These are phyloP conservation scores for Zoanthus gigantus DNA, from an alignment of 92 coral and sea anemone genomes.

Conservation along the genomic window DNA sequence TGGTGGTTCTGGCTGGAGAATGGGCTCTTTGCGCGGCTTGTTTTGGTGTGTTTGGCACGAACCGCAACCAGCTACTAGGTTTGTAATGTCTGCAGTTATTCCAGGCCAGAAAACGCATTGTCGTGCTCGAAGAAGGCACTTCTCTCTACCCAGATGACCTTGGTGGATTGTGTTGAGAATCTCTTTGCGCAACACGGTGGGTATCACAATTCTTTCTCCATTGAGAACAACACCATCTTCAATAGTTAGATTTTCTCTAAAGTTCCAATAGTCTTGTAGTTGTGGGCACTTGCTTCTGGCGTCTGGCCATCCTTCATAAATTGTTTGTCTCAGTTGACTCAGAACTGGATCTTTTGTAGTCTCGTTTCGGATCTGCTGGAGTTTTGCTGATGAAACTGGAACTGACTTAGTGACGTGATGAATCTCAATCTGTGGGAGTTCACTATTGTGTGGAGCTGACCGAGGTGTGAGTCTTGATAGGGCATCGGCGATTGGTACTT, in stretches of 20 bases:
- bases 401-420: constrained; percentile 59
- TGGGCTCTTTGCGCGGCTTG: constrained; percentile 40
- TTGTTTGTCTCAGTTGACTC: constrained; percentile 48
- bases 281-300: constrained; percentile 49
- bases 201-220: constrained; percentile 56
- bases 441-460: constrained; percentile 34
- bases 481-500: no score
- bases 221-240: constrained; percentile 61
- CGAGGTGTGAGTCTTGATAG: constrained; percentile 35
- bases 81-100: constrained; percentile 34
- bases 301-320: constrained; percentile 27
- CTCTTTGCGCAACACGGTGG: constrained; percentile 52
- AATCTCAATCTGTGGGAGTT: constrained; percentile 51
- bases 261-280: constrained; percentile 74
- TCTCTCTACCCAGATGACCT: constrained; percentile 61
- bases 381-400: constrained; percentile 61
- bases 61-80: constrained; percentile 47
- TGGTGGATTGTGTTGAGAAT: constrained; percentile 56
- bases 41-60: constrained; percentile 59
- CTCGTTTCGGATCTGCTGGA: constrained; percentile 66
- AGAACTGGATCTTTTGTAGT: constrained; percentile 53
- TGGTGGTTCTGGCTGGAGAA: constrained; percentile 61
- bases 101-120: constrained; percentile 66
- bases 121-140: constrained; percentile 57
- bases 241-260: constrained; percentile 66